Evolutionary conservation across 2,113 vertebrate species (phyloP).

Genomic region (Thryonomys swinderianus): DNA sequence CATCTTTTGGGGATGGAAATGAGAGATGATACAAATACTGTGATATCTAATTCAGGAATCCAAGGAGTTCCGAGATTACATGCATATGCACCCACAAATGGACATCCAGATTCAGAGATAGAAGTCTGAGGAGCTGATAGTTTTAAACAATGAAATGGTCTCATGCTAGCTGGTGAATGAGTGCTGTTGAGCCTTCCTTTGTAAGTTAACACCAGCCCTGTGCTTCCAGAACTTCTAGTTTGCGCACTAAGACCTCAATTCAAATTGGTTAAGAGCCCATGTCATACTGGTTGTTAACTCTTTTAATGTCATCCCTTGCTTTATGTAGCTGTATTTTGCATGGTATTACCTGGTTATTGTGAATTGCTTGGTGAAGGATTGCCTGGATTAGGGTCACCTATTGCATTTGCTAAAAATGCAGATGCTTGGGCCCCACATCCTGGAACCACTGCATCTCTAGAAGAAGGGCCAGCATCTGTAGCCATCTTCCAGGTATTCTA

Average conservation of each 20-base stretch:
- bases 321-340: not conserved
- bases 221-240: not conserved
- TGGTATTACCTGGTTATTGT: not conserved
- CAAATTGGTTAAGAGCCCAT: not conserved
- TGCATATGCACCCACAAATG: not conserved
- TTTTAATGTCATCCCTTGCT: not conserved
- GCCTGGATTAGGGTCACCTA: not conserved
- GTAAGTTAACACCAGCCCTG: not conserved
- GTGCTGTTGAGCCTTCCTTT: not conserved
- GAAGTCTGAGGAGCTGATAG: not conserved
- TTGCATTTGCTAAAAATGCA: not conserved
- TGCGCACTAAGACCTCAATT: not conserved
- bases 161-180: not conserved
- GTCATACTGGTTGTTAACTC: not conserved
- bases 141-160: not conserved
- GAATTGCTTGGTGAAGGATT: constrained; percentile 8
- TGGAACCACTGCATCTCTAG: not conserved
- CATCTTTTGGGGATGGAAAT: not conserved
- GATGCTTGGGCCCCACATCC: not conserved
- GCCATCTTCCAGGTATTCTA: not conserved
- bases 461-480: not conserved
- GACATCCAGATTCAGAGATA: not conserved
- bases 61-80: not conserved
- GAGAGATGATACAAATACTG: not conserved
- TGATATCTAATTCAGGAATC: not conserved